phyloP scores from a whole-genome alignment of 2,888 invertebrate genomes.

The Lasioglossum zephyrum region DNA sequence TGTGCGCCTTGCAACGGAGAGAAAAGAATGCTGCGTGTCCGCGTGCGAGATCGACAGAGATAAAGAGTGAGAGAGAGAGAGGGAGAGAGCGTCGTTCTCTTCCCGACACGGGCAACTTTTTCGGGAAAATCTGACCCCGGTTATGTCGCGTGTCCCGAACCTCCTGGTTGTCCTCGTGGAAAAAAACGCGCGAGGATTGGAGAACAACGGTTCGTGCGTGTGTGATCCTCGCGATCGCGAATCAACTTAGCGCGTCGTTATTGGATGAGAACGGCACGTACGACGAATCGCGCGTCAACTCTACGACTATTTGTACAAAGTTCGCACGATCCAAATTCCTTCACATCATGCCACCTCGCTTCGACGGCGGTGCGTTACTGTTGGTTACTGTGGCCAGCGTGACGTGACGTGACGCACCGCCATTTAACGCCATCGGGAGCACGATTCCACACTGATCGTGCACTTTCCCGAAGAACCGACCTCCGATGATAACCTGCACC shows the following conservation, averaged over 20 bases:
- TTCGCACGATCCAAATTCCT: conserved; percentile 75
- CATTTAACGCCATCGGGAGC: conserved; percentile 21
- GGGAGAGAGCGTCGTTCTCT: not conserved
- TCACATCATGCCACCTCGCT: conserved; percentile 74
- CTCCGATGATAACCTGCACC: not conserved
- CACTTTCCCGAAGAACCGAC: not conserved
- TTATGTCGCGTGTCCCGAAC: not conserved
- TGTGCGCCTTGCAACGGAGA: not conserved
- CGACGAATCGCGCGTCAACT: conserved; percentile 28
- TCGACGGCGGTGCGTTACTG: conserved; percentile 64
- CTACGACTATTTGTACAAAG: conserved; percentile 74
- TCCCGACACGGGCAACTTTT: not conserved
- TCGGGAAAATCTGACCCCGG: not conserved
- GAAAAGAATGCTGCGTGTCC: not conserved
- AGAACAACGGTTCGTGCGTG: not conserved
- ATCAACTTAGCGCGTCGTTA: conserved; percentile 33
- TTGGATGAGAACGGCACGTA: conserved; percentile 26
- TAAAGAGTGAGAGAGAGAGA: not conserved
- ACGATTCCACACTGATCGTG: conserved; percentile 30
- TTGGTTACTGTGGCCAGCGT: conserved; percentile 48
- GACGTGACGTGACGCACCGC: conserved; percentile 50
- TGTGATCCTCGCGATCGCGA: not conserved
- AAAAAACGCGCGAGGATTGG: not conserved
- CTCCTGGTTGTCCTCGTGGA: not conserved
- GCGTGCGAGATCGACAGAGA: not conserved